phyloP scores from a whole-genome alignment of 2,113 vertebrate genomes.

The Paramisgurnus dabryanus region DNA sequence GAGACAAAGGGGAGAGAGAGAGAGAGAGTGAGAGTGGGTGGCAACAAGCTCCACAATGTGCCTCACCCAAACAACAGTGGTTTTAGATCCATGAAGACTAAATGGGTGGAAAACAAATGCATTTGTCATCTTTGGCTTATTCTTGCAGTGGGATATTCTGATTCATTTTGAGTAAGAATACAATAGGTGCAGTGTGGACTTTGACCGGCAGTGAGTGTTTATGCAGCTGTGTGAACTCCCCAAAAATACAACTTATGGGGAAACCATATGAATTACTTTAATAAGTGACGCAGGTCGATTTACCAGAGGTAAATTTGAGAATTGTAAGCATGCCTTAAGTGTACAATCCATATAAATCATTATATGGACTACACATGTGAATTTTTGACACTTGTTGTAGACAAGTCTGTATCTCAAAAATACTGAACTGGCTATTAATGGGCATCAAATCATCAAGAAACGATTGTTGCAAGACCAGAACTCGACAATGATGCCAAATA shows the following conservation, averaged over 20 bases:
- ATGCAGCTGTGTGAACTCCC: constrained; percentile 46
- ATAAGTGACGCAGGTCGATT: neutral
- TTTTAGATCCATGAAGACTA: constrained; percentile 13
- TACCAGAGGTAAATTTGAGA: neutral
- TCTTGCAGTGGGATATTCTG: neutral
- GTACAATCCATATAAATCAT: no score
- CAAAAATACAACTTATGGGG: constrained; percentile 11
- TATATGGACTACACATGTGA: neutral
- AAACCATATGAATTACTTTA: neutral
- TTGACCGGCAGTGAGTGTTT: constrained; percentile 38
- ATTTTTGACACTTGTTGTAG: neutral
- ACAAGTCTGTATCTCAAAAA: constrained; percentile 6
- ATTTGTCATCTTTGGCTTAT: neutral
- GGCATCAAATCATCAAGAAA: neutral
- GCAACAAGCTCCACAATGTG: constrained; percentile 15
- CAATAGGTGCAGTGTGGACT: constrained; percentile 21
- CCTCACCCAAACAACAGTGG: constrained; percentile 15
- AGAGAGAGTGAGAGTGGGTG: neutral
- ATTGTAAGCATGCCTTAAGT: neutral
- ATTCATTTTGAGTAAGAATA: neutral
- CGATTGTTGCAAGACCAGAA: neutral
- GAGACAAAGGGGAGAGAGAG: constrained; percentile 33
- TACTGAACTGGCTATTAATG: neutral
- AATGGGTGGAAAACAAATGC: constrained; percentile 1
- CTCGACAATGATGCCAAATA: neutral